These are phyloP conservation scores for Trialeurodes vaporariorum DNA, from an alignment of 1,140 invertebrate species.

Conservation along the genomic window DNA sequence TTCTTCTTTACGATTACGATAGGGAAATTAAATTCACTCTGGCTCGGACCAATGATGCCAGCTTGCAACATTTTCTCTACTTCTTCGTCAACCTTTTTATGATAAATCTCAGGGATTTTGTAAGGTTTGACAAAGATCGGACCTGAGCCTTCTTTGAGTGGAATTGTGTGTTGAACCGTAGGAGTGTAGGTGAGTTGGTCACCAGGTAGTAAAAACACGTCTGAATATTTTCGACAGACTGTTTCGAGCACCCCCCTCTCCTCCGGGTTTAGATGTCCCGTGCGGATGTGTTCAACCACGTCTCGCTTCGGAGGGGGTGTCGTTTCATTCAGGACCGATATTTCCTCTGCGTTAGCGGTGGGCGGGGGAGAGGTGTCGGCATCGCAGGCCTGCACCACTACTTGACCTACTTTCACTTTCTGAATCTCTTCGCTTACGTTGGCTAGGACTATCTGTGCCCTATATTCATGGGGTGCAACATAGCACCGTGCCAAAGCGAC, in stretches of 20 bases:
- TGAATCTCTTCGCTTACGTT: background rate
- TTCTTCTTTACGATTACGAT: slow-evolving; percentile 9
- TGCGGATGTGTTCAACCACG: background rate
- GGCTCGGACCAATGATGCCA: background rate
- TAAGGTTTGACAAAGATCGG: background rate
- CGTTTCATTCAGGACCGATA: background rate
- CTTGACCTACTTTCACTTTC: background rate
- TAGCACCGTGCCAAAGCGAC: background rate
- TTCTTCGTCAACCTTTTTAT: background rate
- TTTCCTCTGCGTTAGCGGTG: background rate
- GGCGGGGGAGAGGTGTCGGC: background rate
- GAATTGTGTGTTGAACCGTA: slow-evolving; percentile 9
- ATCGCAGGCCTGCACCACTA: background rate
- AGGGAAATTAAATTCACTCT: slow-evolving; percentile 7
- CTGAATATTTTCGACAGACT: background rate
- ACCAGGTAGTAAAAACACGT: slow-evolving; percentile 5
- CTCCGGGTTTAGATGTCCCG: background rate
- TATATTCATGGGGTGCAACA: background rate
- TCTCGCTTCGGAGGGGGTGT: background rate
- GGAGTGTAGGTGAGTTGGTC: background rate
- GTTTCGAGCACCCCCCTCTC: background rate
- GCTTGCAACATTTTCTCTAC: background rate
- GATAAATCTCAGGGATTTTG: background rate
- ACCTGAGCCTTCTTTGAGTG: slow-evolving; percentile 7
- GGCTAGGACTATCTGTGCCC: background rate